Evolutionary conservation across 2,888 invertebrate genomes (phyloP), one percentile per base, ranked within the genome.

Genomic region (Cephonodes hylas): DNA sequence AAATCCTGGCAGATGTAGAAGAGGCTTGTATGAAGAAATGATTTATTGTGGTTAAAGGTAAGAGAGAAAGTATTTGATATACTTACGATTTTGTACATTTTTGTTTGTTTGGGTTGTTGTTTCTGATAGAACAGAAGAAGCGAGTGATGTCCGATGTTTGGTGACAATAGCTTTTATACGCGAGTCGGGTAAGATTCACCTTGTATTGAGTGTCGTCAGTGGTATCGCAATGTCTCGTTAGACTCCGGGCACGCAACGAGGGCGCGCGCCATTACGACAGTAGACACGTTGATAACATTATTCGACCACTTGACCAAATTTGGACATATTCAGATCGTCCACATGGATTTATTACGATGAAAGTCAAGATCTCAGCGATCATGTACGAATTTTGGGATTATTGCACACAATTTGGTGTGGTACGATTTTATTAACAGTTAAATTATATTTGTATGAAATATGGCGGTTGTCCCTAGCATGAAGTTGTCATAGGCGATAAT

Each of bases 101-200:
- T 87, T 79, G 58, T 74, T 65, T 64, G 66, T 68, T 71, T 69
- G 59, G 67, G 74, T 76, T 75, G 75, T 76, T 75, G 71, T 72
- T 72, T 74, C 74, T 84, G 79, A 79, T 77, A 79, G 83, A 71
- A 81, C 79, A 80, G 83, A 86, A 77, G 83, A 85, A 83, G 79
- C 76, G 75, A 80, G 73, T 88, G 88, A 85, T 89, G 84, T 79
- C 67, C 69, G 72, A 67, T 62, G 75, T 80, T 82, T 73, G 79
- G 75, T 74, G 83, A 83, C 88, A 85, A 79, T 86, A 86, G 84
- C 88, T 91, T 92, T 86, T 92, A 92, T 92, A 92, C 87, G 70
- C 76, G 70, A 77, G 72, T 71, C 72, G 69, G 71, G 78, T 77
- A 81, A 86, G 91, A 92, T 89, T 91, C 90, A 91, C 92, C 91